These are phyloP conservation scores for Coturnix japonica DNA, from an alignment of 2,113 vertebrate genomes.

Conservation along the genomic window DNA sequence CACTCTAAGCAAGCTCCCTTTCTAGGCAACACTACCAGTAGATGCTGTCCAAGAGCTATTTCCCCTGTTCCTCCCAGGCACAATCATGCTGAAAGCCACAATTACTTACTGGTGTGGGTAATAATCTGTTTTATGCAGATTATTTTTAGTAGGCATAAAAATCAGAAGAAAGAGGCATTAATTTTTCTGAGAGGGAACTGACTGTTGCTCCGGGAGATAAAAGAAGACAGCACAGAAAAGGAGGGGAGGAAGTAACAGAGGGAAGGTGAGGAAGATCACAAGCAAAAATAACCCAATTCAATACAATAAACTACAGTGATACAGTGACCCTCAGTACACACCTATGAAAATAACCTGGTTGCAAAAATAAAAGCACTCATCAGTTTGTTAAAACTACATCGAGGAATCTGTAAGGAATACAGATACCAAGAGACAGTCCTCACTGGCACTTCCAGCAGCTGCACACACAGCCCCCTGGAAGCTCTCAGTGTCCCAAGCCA, in stretches of 20 bases:
- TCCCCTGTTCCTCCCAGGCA: background rate
- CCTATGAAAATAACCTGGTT: background rate
- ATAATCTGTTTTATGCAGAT: background rate
- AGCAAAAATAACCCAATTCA: background rate
- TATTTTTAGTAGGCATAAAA: background rate
- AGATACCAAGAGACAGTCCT: background rate
- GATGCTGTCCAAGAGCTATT: background rate
- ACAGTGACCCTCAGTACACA: background rate
- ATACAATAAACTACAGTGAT: background rate
- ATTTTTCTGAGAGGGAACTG: background rate
- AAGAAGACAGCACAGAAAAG: background rate
- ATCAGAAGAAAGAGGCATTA: background rate
- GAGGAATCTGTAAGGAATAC: background rate
- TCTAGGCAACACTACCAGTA: background rate
- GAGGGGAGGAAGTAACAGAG: background rate
- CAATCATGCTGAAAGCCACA: background rate
- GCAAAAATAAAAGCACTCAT: background rate
- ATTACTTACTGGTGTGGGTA: background rate
- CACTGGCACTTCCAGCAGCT: background rate
- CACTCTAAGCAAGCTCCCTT: background rate
- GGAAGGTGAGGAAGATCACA: background rate
- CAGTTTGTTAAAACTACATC: background rate
- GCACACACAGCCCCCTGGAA: background rate
- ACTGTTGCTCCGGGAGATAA: background rate
- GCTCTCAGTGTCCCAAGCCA: background rate